Evolutionary conservation across 1,140 invertebrate genomes (phyloP), one percentile per base, ranked within the genome.

Genomic region (Diachasma alloeum): DNA sequence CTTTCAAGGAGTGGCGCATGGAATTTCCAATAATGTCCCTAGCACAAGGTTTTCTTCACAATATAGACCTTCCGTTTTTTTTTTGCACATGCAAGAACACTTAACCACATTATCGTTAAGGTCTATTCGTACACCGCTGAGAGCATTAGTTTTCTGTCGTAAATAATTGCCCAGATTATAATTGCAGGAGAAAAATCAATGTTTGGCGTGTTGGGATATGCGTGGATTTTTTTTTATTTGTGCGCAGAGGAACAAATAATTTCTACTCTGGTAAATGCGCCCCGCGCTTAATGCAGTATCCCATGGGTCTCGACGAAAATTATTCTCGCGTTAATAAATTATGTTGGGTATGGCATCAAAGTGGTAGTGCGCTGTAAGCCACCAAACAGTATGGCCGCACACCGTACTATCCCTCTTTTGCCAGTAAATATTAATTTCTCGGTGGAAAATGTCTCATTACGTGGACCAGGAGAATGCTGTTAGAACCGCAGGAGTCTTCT

Each of bases 321-420:
- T 70, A 74, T 78, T 74, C 76, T 74, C 22, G 42, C 76, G 71
- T 78, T 78, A 77, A 77, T 77, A 77, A 77, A 77, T 77, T 77
- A 77, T 77, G 76, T 73, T 69, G 46, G 48, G 39, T 69, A 72
- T 72, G 26, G 46, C 70, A 72, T 56, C 44, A 72, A 72, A 56
- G 24, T 48, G 74, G 74, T 66, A 69, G 46, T 42, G 46, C 67
- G 39, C 56, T 59, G 36, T 22, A 17, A 37, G n/a, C 37, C 53
- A 15, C 15, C 2, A 37, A 37, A n/a, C n/a, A 44, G 19, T 66
- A 56, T 42, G 48, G 72, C n/a, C 36, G 36, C 56, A 68, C 22
- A 15, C 6, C 39, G 10, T 24, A 17, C 13, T 63, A 59, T 66
- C 24, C 37, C 24, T 72, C 53, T 5, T 1, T 53, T 42, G 24